Conservation (phyloP, 2,797 vertebrate species). For the Microtus californicus region DNA sequence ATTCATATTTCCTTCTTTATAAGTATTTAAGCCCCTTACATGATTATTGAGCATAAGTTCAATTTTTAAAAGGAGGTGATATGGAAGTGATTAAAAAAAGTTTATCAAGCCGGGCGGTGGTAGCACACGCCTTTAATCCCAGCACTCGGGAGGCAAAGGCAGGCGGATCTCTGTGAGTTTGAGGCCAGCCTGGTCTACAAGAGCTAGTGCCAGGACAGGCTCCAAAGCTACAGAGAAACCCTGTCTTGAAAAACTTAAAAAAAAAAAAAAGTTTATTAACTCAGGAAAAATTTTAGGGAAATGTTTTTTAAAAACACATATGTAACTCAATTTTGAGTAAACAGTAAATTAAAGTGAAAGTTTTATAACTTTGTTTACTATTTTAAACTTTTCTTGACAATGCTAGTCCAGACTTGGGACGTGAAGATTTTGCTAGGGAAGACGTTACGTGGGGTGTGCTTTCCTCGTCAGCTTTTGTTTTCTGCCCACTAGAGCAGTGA, state of each 20-base stretch:
- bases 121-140: too few relatives aligned
- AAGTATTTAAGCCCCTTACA: neutral
- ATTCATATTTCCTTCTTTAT: neutral
- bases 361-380: constrained; percentile 24
- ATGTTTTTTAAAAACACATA: constrained; percentile 27
- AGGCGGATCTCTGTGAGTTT: too few relatives aligned
- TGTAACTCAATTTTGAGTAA: neutral
- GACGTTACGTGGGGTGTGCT: neutral
- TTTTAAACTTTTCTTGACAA: constrained; percentile 44
- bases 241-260: too few relatives aligned
- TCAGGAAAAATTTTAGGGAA: neutral
- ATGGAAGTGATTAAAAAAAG: constrained; percentile 13
- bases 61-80: neutral
- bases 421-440: neutral
- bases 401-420: neutral
- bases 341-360: constrained; percentile 6
- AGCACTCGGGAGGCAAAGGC: too few relatives aligned
- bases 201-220: too few relatives aligned
- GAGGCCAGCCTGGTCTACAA: too few relatives aligned
- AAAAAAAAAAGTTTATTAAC: neutral
- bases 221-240: too few relatives aligned
- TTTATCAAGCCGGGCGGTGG: too few relatives aligned
- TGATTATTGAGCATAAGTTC: neutral
- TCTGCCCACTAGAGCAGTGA: neutral
- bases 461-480: constrained; percentile 23